Evolutionary conservation across 2,797 vertebrate species (phyloP).

Genomic region (Threskiornis aethiopicus): DNA sequence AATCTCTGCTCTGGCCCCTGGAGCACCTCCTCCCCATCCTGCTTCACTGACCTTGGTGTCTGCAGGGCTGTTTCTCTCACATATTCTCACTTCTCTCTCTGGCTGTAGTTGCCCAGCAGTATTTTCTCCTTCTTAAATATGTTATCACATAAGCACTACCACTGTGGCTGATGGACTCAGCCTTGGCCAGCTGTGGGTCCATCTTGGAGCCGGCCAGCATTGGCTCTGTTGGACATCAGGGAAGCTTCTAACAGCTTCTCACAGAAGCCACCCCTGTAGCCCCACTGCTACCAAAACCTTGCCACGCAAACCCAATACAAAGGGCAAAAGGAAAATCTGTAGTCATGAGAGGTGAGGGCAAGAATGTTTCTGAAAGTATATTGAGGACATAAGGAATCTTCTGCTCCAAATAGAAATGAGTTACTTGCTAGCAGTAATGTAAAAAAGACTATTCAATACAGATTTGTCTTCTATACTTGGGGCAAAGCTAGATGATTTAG

Average conservation of each 20-base stretch:
- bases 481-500: not conserved
- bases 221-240: not conserved
- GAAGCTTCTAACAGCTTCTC: not conserved
- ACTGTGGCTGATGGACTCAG: not conserved
- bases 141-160: not conserved
- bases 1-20: not conserved
- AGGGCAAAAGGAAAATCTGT: not conserved
- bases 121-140: not conserved
- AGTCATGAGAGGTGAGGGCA: not conserved
- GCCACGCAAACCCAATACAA: not conserved
- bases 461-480: not conserved
- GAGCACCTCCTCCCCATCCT: not conserved
- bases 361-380: not conserved
- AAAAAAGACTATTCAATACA: not conserved
- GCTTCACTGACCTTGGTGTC: not conserved
- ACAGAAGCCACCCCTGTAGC: not conserved
- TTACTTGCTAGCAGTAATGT: not conserved
- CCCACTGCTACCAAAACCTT: not conserved
- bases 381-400: not conserved
- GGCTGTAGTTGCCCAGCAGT: too few species aligned
- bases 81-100: not conserved
- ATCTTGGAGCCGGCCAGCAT: not conserved
- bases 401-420: not conserved
- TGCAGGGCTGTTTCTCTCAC: not conserved
- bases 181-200: not conserved